Evolutionary conservation across 2,888 invertebrate genomes (phyloP).

Genomic region (Drosophila neutralis): DNA sequence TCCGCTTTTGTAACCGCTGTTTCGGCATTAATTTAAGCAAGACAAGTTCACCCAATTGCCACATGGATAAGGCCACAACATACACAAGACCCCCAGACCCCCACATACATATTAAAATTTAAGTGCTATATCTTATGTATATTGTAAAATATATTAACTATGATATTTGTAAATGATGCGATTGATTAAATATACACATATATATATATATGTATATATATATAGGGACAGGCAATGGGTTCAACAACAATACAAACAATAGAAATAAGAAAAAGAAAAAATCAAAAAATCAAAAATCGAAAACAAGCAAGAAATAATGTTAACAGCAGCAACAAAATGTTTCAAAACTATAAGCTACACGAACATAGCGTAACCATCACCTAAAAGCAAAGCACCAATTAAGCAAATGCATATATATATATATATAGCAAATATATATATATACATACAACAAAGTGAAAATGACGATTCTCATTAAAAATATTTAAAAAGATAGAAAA

Average conservation of each 20-base stretch:
- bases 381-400: constrained; percentile 47
- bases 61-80: neutral
- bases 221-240: constrained; percentile 18
- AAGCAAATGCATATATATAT: constrained; percentile 26
- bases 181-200: neutral
- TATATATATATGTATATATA: neutral
- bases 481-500: constrained; percentile 24
- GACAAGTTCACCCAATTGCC: neutral
- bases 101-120: constrained; percentile 9
- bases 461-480: constrained; percentile 63
- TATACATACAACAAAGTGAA: constrained; percentile 19
- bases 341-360: constrained; percentile 59
- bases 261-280: neutral
- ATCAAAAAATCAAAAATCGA: neutral
- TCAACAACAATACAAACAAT: constrained; percentile 12
- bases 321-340: constrained; percentile 67
- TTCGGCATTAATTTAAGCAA: constrained; percentile 7
- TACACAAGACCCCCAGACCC: neutral
- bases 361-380: constrained; percentile 25
- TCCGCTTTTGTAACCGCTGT: constrained; percentile 5
- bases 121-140: constrained; percentile 51
- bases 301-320: constrained; percentile 28
- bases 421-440: neutral
- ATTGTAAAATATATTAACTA: constrained; percentile 52
- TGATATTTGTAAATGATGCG: constrained; percentile 37